Conservation (phyloP, 2,797 vertebrate species). For the Rhadinocentrus ornatus region DNA sequence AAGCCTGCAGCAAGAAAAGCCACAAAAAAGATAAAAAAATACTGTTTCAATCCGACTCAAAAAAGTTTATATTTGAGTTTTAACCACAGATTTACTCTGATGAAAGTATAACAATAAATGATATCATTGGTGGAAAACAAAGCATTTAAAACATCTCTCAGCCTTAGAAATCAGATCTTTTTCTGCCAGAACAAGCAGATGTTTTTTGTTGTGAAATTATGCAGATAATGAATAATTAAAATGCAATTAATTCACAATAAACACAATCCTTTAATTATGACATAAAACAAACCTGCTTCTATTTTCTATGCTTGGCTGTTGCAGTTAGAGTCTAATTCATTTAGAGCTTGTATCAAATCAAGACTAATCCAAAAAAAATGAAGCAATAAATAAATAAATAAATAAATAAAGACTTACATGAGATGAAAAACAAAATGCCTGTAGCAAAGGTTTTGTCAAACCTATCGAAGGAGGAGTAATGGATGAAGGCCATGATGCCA, state of each 20-base stretch:
- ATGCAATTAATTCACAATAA: conserved; percentile 8
- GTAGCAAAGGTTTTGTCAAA: conserved; percentile 85
- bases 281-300: conserved; percentile 1
- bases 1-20: conserved; percentile 62
- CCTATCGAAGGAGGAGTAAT: conserved; percentile 82
- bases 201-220: conserved; percentile 25
- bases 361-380: background rate
- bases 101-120: no score
- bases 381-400: background rate
- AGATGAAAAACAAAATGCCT: conserved; percentile 84
- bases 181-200: conserved; percentile 9
- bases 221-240: conserved; percentile 16
- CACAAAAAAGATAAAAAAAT: background rate
- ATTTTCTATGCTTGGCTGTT: conserved; percentile 6
- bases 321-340: conserved; percentile 3
- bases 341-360: background rate
- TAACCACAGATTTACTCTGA: no score
- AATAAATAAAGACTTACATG: conserved; percentile 77
- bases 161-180: background rate
- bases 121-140: conserved; percentile 18
- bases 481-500: conserved; percentile 84
- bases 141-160: conserved; percentile 9
- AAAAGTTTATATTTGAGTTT: no score
- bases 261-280: background rate
- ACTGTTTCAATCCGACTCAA: no score